Conservation (phyloP, 2,888 invertebrate species). For the Dolichopus griseipennis region DNA sequence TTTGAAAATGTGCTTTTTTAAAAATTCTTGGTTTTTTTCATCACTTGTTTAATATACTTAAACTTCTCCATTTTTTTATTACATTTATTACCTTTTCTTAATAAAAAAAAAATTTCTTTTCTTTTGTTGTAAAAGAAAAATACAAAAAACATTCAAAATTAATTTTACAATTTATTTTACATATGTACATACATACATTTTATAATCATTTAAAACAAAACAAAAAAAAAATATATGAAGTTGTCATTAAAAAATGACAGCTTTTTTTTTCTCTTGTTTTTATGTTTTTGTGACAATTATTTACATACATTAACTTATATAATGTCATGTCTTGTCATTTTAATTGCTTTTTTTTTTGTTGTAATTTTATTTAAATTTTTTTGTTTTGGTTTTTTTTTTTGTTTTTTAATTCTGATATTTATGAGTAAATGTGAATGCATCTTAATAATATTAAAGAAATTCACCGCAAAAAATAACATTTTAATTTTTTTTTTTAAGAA, state of each 20-base stretch:
- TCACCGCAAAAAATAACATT: neutral
- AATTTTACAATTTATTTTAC: too few relatives aligned
- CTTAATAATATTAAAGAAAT: neutral
- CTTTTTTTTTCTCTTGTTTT: neutral
- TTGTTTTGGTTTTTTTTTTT: too few relatives aligned
- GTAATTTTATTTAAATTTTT: too few relatives aligned
- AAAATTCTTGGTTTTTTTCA: too few relatives aligned
- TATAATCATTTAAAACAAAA: neutral
- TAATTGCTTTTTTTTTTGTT: neutral
- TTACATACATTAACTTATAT: neutral
- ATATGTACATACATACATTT: too few relatives aligned
- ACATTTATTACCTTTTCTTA: too few relatives aligned
- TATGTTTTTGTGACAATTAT: neutral
- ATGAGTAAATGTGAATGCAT: neutral
- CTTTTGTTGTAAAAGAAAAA: too few relatives aligned
- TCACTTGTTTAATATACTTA: too few relatives aligned
- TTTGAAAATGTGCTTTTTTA: too few relatives aligned
- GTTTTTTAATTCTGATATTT: neutral
- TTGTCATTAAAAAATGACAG: neutral
- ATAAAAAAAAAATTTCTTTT: too few relatives aligned
- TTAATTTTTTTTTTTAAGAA: neutral
- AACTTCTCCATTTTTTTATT: too few relatives aligned
- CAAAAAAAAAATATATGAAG: neutral
- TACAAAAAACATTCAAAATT: too few relatives aligned
- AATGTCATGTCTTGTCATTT: neutral